These are phyloP conservation scores for Aethes cnicana DNA, from an alignment of 2,888 invertebrate genomes.

Conservation along the genomic window DNA sequence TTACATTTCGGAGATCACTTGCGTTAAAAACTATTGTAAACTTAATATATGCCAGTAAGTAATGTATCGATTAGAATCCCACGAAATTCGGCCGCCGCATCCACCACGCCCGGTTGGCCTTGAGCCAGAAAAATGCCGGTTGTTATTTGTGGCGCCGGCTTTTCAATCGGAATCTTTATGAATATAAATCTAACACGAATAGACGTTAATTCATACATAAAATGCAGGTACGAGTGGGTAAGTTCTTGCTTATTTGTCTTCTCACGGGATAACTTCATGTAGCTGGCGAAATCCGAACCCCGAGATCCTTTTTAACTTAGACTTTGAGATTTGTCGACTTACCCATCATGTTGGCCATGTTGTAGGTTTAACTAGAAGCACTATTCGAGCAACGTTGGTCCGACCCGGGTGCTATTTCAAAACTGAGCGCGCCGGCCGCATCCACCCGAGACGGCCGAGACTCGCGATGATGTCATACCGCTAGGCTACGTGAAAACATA, in stretches of 20 bases:
- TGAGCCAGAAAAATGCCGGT: slow-evolving; percentile 64
- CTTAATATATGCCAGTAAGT: neutral
- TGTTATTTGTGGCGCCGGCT: slow-evolving; percentile 49
- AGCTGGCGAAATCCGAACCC: too few species aligned
- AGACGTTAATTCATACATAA: neutral
- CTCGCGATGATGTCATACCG: slow-evolving; percentile 48
- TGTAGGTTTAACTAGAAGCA: slow-evolving; percentile 44
- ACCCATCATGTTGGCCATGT: slow-evolving; percentile 75
- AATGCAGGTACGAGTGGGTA: neutral
- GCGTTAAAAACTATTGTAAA: neutral
- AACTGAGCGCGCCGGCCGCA: slow-evolving; percentile 45
- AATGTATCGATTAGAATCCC: slow-evolving; percentile 43
- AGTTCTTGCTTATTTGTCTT: neutral
- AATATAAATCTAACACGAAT: neutral
- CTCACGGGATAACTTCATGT: too few species aligned
- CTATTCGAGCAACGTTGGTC: slow-evolving; percentile 45
- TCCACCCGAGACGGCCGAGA: slow-evolving; percentile 18
- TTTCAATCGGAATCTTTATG: slow-evolving; percentile 23
- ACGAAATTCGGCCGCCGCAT: slow-evolving; percentile 44
- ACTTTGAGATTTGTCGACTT: slow-evolving; percentile 48
- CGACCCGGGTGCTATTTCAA: slow-evolving; percentile 53
- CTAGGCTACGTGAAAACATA: slow-evolving; percentile 40
- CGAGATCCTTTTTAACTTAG: too few species aligned
- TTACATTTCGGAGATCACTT: slow-evolving; percentile 1
- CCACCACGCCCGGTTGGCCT: slow-evolving; percentile 66